These are phyloP conservation scores for Torymus texanus DNA, from an alignment of 2,888 invertebrate species.

Conservation along the genomic window DNA sequence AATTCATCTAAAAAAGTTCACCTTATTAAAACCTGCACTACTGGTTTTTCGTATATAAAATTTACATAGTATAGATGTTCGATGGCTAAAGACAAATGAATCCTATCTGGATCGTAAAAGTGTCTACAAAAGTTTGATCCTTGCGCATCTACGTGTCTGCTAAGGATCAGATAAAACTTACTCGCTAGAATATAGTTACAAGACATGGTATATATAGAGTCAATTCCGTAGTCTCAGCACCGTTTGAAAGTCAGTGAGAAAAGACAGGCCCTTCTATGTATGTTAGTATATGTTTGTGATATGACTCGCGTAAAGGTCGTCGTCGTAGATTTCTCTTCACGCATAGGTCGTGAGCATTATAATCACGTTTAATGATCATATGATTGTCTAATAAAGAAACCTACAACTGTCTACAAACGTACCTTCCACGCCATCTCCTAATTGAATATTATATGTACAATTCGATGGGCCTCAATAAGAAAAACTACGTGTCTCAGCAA, in stretches of 20 bases:
- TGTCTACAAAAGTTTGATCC: neutral
- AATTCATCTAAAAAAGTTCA: no score
- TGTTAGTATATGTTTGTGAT: neutral
- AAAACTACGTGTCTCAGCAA: no score
- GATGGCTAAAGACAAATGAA: no score
- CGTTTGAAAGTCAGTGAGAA: constrained; percentile 36
- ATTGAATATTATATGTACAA: no score
- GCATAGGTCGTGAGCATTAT: neutral
- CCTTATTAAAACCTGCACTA: no score
- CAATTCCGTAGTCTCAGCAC: constrained; percentile 39
- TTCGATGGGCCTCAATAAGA: no score
- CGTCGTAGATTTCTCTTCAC: neutral
- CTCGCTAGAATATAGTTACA: neutral
- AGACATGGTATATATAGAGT: constrained; percentile 16
- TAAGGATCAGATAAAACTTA: neutral
- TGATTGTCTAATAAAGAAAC: constrained; percentile 35
- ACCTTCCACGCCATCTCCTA: no score
- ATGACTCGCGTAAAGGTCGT: neutral
- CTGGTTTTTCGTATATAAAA: no score
- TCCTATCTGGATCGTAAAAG: no score
- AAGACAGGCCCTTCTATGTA: constrained; percentile 3
- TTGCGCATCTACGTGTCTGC: neutral
- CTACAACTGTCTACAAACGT: neutral
- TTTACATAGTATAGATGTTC: no score
- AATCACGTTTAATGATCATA: no score